phyloP scores from a whole-genome alignment of 2,888 invertebrate species.

The Leptopilina myrica region DNA sequence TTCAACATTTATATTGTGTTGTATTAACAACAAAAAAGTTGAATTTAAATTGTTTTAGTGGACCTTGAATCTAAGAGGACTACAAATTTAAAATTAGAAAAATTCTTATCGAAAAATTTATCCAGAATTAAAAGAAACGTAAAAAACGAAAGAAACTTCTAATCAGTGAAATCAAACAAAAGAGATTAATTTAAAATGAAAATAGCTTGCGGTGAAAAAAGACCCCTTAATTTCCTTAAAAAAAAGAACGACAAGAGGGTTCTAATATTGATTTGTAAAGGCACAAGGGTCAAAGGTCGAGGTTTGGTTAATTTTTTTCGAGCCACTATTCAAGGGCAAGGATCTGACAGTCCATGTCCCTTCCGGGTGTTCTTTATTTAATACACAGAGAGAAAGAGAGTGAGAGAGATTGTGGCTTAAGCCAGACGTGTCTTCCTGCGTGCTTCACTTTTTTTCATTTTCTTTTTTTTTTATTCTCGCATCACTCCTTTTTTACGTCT shows the following conservation, averaged over 20 bases:
- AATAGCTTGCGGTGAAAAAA: no score
- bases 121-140: no score
- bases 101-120: no score
- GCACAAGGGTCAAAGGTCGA: slow-evolving; percentile 40
- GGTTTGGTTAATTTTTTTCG: neutral
- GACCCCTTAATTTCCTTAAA: neutral
- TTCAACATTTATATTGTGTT: no score
- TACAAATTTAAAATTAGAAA: no score
- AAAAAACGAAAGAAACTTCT: no score
- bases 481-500: slow-evolving; percentile 17
- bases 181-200: no score
- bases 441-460: slow-evolving; percentile 22
- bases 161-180: no score
- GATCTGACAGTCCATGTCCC: slow-evolving; percentile 48
- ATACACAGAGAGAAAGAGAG: slow-evolving; percentile 35
- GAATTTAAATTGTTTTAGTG: no score
- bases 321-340: slow-evolving; percentile 46
- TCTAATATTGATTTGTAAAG: slow-evolving; percentile 50
- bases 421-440: slow-evolving; percentile 17
- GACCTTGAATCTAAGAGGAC: no score
- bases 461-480: neutral
- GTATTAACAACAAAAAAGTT: no score
- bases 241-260: slow-evolving; percentile 35
- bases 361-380: slow-evolving; percentile 55
- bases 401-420: slow-evolving; percentile 1